Evolutionary conservation across 92 coral and sea anemone species (phyloP).

Genomic region (Phenganax marumi): DNA sequence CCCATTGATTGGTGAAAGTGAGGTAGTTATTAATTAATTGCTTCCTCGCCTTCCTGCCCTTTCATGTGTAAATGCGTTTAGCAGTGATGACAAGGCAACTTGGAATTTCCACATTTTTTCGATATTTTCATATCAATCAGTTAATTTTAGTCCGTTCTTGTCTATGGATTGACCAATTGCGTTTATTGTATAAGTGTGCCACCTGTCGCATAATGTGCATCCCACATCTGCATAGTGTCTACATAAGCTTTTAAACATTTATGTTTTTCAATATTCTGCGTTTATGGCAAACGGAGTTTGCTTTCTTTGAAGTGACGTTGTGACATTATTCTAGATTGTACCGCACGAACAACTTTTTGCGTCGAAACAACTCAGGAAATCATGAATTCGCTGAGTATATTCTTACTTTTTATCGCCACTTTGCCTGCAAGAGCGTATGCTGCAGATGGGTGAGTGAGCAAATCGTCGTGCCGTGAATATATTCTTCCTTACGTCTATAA

Average conservation of each 20-base stretch:
- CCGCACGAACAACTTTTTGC: background rate
- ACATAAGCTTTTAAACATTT: conserved; percentile 36
- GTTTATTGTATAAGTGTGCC: conserved; percentile 14
- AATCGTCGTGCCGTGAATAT: too few species aligned
- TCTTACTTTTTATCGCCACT: background rate
- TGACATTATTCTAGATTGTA: conserved; percentile 3
- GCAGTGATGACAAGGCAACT: too few species aligned
- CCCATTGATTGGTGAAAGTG: too few species aligned
- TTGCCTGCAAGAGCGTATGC: background rate
- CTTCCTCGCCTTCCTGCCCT: too few species aligned
- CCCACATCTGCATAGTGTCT: conserved; percentile 25
- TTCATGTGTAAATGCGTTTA: too few species aligned
- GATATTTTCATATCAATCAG: background rate
- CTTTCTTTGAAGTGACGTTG: background rate
- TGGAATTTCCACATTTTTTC: background rate
- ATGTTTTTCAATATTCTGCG: conserved; percentile 7
- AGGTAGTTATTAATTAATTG: too few species aligned
- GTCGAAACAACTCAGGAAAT: conserved; percentile 3
- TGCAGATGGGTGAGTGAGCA: conserved; percentile 8
- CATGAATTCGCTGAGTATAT: conserved; percentile 12
- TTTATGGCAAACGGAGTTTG: background rate
- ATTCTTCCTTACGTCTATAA: too few species aligned
- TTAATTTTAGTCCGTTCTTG: background rate
- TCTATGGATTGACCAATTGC: conserved; percentile 26
- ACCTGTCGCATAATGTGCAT: conserved; percentile 46